Base-by-base conservation (phyloP, 2,113 vertebrate species). In the Coregonus clupeaformis region DNA sequence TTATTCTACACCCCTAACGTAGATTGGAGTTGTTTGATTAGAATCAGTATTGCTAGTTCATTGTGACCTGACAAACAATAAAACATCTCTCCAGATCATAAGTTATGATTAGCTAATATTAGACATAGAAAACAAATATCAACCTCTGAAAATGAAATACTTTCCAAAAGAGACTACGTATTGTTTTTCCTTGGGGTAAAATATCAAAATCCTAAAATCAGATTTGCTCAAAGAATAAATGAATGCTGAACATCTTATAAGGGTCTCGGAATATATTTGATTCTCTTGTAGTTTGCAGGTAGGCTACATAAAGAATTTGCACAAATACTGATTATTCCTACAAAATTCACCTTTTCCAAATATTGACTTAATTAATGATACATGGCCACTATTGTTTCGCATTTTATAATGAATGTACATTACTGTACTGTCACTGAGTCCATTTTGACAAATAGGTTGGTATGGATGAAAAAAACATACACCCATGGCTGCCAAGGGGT, bases 81-180 rank as follows among this genome's bases (percentile, higher is more conserved):
- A 90, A 94, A 18, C 47, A 14, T 16, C 4, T 36, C 36, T 36
- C 36, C 36, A 16, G 4, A 3, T 93, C 91, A 88, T 91, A 92
- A 80, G 79, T 84, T 94, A 93, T 94, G 92, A 89, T 89, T 92
- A 87, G 77, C 87, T 91, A 91, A 93, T 92, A 94, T 96, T 94
- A 95, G 90, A 93, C 94, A 93, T 85, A 88, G 82, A 88, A 89
- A 94, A 92, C 93, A 94, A 94, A 95, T 94, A 93, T 91, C 91
- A 92, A 91, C 92, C 89, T 91, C 90, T 91, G 84, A 85, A 88
- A 87, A 89, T 90, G 84, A 91, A 86, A 91, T 89, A 79, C 79
- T 85, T 89, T 92, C 69, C 67, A 69, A 11, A 1, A 20, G 22
- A 7, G 13, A 20, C 18, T 94, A 93, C 92, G 91, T 84, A 92